These are phyloP conservation scores for Galaxea fascicularis DNA, from an alignment of 92 coral and sea anemone genomes.

Conservation along the genomic window DNA sequence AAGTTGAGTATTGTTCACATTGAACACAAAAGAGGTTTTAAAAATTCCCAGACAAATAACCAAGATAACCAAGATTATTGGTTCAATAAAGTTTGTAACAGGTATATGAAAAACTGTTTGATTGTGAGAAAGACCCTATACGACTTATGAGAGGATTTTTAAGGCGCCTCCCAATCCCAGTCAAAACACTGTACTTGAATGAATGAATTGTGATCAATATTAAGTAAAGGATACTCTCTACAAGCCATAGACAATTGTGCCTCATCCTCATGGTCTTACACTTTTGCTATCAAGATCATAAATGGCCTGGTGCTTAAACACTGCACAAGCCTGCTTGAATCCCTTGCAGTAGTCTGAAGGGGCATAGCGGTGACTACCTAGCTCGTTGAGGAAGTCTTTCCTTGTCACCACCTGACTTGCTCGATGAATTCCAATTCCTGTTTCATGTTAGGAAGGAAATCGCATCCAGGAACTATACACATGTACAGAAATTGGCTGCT, in stretches of 20 bases:
- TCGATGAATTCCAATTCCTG: background rate
- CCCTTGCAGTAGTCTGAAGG: conserved; percentile 20
- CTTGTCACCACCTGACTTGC: conserved; percentile 13
- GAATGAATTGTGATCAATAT: background rate
- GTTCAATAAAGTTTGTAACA: background rate
- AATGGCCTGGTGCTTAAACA: background rate
- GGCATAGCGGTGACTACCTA: conserved; percentile 7
- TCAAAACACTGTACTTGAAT: conserved; percentile 2
- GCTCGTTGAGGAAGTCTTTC: conserved; percentile 13
- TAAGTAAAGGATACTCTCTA: conserved; percentile 9
- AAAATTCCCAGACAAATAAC: conserved; percentile 17
- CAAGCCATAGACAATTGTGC: conserved; percentile 9
- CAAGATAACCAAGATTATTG: conserved; percentile 25
- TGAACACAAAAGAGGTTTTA: conserved; percentile 14
- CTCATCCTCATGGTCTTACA: conserved; percentile 4
- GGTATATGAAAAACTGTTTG: background rate
- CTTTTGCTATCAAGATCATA: conserved; percentile 7
- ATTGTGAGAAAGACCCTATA: background rate
- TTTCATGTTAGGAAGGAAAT: conserved; percentile 12
- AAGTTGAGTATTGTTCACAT: conserved; percentile 10
- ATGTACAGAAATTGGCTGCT: conserved; percentile 15
- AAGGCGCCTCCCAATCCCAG: too few species aligned
- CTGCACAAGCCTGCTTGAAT: conserved; percentile 19
- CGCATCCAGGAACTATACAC: conserved; percentile 10
- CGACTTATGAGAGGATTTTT: background rate